Evolutionary conservation across 2,888 invertebrate species (phyloP).

Genomic region (Apoda limacodes): DNA sequence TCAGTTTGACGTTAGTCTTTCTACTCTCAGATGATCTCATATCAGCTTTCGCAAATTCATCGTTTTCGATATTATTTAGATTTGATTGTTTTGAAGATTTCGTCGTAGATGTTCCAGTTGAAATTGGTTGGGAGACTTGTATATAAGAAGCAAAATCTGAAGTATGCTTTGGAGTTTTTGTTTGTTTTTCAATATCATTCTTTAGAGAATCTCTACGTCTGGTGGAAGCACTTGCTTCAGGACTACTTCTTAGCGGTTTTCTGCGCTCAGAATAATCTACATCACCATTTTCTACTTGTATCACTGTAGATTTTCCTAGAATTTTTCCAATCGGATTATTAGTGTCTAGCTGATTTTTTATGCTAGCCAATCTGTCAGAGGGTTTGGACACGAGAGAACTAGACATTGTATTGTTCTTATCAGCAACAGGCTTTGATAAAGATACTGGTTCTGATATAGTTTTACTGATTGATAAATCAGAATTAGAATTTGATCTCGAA

Average conservation of each 20-base stretch:
- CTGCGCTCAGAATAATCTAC: slow-evolving; percentile 32
- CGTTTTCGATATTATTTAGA: slow-evolving; percentile 29
- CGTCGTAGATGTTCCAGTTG: slow-evolving; percentile 47
- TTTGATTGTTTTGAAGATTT: slow-evolving; percentile 30
- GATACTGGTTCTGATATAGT: slow-evolving; percentile 57
- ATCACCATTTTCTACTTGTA: slow-evolving; percentile 57
- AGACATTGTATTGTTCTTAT: slow-evolving; percentile 44
- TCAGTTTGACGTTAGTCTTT: slow-evolving; percentile 36
- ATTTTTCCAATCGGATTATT: slow-evolving; percentile 66
- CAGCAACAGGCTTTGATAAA: slow-evolving; percentile 39
- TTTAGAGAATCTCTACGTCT: slow-evolving; percentile 34
- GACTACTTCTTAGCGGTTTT: slow-evolving; percentile 28
- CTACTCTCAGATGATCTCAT: slow-evolving; percentile 25
- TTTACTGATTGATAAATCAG: slow-evolving; percentile 55
- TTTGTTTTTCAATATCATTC: slow-evolving; percentile 53
- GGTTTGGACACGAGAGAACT: slow-evolving; percentile 48
- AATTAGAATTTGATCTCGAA: slow-evolving; percentile 50
- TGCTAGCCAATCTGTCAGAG: slow-evolving; percentile 52
- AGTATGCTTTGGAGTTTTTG: slow-evolving; percentile 59
- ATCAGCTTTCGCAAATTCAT: slow-evolving; percentile 30
- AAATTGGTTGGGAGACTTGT: slow-evolving; percentile 62
- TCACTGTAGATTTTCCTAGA: slow-evolving; percentile 62
- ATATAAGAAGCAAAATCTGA: slow-evolving; percentile 74
- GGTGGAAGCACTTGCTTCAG: slow-evolving; percentile 25
- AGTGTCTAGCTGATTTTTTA: slow-evolving; percentile 60